Conservation (phyloP, 2,797 vertebrate genomes). For the Hephaestus fuliginosus region DNA sequence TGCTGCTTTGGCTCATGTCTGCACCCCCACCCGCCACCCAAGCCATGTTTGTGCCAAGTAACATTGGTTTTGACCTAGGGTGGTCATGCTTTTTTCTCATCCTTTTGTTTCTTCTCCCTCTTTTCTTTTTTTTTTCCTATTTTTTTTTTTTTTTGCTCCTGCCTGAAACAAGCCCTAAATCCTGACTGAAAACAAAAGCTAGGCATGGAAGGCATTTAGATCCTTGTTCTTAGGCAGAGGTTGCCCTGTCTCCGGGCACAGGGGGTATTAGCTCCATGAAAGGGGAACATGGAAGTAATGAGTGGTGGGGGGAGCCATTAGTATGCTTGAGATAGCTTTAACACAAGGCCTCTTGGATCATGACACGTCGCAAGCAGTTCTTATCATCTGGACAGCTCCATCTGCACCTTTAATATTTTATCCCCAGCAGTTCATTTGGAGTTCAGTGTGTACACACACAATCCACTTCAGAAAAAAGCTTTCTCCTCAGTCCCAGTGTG, state of each 20-base stretch:
- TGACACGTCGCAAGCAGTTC: constrained; percentile 96
- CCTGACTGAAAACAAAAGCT: constrained; percentile 58
- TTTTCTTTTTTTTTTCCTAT: constrained; percentile 2
- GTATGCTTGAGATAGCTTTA: constrained; percentile 95
- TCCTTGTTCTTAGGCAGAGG: constrained; percentile 79
- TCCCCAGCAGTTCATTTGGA: constrained; percentile 93
- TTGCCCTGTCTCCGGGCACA: constrained; percentile 87
- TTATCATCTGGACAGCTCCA: constrained; percentile 99
- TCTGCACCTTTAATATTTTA: constrained; percentile 99
- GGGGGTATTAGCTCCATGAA: constrained; percentile 96
- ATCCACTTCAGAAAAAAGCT: constrained; percentile 88
- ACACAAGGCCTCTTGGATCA: constrained; percentile 95
- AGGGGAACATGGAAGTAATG: constrained; percentile 95
- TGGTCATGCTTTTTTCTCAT: constrained; percentile 47
- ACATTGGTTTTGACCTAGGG: constrained; percentile 56
- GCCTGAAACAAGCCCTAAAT: constrained; percentile 50
- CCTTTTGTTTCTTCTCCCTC: constrained; percentile 28
- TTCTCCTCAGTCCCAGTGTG: constrained; percentile 91
- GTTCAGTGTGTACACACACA: constrained; percentile 92
- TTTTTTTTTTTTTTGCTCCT: constrained; percentile 14
- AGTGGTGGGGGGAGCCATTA: constrained; percentile 92
- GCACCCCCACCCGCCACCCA: constrained; percentile 32
- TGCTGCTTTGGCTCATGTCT: constrained; percentile 52
- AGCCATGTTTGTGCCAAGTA: constrained; percentile 53
- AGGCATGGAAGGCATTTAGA: constrained; percentile 75